Evolutionary conservation across 2,113 vertebrate genomes (phyloP).

Genomic region (Thalassoma bifasciatum): DNA sequence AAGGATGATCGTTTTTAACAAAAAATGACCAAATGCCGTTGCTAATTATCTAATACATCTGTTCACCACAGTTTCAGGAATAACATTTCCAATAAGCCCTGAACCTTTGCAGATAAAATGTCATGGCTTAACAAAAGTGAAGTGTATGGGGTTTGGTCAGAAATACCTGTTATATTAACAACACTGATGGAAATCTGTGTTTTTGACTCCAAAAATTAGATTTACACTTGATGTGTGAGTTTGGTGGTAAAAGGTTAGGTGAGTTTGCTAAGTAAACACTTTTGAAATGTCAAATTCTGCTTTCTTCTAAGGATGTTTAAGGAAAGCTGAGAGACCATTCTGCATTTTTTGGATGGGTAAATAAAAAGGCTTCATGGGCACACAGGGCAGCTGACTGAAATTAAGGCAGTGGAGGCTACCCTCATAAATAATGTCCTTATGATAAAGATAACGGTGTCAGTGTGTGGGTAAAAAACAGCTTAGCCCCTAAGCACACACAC

Average conservation of each 20-base stretch:
- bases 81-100: background rate
- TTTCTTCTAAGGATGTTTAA: background rate
- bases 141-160: background rate
- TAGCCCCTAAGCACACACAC: background rate
- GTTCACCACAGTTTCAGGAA: background rate
- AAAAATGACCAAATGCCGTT: background rate
- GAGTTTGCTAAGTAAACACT: background rate
- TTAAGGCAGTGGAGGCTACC: background rate
- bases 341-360: background rate
- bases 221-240: background rate
- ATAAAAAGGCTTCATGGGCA: background rate
- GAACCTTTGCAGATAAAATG: background rate
- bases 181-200: background rate
- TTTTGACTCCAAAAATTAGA: background rate
- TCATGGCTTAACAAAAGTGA: background rate
- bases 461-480: background rate
- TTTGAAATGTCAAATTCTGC: background rate
- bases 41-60: background rate
- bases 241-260: too few species aligned
- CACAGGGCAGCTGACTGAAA: background rate
- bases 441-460: background rate
- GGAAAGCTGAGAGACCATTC: background rate
- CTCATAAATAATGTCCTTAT: slow-evolving; percentile 6
- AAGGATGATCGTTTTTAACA: background rate
- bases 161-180: background rate